Conservation (phyloP, 2,797 vertebrate species). For the Champsocephalus gunnari region DNA sequence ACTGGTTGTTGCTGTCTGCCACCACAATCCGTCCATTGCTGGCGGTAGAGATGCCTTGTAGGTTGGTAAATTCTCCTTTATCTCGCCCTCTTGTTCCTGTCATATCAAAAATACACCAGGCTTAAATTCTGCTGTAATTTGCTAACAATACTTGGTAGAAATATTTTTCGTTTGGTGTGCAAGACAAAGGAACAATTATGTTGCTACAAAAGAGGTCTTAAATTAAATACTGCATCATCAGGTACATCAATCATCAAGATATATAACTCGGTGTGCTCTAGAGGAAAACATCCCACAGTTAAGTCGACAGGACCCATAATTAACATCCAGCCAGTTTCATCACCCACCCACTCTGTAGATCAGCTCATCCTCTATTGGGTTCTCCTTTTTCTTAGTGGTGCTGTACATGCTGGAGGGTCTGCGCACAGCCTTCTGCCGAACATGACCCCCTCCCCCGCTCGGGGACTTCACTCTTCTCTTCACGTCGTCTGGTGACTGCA, state of each 20-base stretch:
- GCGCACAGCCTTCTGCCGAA: slow-evolving; percentile 94
- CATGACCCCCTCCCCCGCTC: slow-evolving; percentile 91
- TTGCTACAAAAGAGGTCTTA: neutral
- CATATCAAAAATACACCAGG: slow-evolving; percentile 6
- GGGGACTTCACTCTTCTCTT: slow-evolving; percentile 96
- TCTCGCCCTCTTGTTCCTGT: slow-evolving; percentile 93
- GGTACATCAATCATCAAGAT: neutral
- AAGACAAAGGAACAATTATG: neutral
- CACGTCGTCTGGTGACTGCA: slow-evolving; percentile 92
- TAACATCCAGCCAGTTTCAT: neutral
- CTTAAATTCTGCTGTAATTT: slow-evolving; percentile 1
- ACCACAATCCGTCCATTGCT: slow-evolving; percentile 92
- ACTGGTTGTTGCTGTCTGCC: slow-evolving; percentile 98
- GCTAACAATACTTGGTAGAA: neutral
- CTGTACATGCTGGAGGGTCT: slow-evolving; percentile 98
- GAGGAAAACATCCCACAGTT: neutral
- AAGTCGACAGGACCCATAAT: slow-evolving; percentile 5
- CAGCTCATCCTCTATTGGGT: slow-evolving; percentile 96
- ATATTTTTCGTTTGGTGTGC: neutral
- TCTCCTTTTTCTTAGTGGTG: slow-evolving; percentile 96
- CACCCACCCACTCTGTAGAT: slow-evolving; percentile 94
- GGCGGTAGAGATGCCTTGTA: slow-evolving; percentile 95
- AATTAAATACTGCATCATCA: neutral
- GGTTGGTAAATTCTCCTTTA: slow-evolving; percentile 96
- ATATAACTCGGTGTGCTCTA: neutral